These are phyloP conservation scores for Brachionus rotundiformis DNA, from an alignment of 1,140 invertebrate genomes.

Conservation along the genomic window DNA sequence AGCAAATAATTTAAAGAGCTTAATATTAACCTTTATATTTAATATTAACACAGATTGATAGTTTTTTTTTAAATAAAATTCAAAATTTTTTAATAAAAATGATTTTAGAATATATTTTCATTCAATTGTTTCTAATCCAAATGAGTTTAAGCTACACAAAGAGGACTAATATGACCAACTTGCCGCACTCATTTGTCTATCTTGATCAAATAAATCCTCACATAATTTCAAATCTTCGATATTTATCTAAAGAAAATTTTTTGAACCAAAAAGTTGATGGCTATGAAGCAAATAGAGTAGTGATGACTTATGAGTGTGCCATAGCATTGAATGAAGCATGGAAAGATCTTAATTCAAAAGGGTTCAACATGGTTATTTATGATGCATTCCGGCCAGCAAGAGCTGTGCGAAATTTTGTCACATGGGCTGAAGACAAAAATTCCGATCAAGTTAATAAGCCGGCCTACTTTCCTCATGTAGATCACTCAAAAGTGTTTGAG, in stretches of 20 bases:
- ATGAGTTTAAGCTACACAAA: neutral
- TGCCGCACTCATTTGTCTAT: neutral
- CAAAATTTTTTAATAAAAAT: too few relatives aligned
- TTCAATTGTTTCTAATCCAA: neutral
- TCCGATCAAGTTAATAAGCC: neutral
- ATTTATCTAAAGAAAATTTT: neutral
- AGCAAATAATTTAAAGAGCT: too few relatives aligned
- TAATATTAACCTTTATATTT: too few relatives aligned
- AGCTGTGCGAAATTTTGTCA: conserved; percentile 5
- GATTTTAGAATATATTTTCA: neutral
- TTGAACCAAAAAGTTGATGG: neutral
- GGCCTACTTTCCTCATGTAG: neutral
- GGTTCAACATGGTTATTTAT: conserved; percentile 18
- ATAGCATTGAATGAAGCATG: neutral
- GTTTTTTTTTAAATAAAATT: too few relatives aligned
- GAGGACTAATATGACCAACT: neutral
- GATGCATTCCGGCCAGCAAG: neutral
- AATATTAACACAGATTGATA: too few relatives aligned
- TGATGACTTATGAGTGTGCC: neutral
- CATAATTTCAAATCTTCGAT: neutral
- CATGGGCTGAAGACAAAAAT: conserved; percentile 8
- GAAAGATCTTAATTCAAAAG: neutral
- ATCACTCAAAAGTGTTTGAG: neutral
- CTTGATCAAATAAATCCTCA: neutral
- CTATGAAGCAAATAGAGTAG: neutral